Conservation (phyloP, 2,888 invertebrate genomes). For the Stegophylla sp. region DNA sequence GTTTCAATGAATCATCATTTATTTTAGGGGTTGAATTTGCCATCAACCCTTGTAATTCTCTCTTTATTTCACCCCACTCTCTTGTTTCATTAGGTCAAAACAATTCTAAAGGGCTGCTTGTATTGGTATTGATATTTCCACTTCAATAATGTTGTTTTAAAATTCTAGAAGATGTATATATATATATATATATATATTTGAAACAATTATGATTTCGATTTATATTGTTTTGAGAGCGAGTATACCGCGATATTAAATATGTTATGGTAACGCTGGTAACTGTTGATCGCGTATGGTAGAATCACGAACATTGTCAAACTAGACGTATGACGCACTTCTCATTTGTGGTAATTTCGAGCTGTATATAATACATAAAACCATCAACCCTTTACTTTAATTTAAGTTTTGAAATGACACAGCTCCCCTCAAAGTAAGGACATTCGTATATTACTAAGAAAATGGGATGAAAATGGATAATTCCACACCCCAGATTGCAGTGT, state of each 20-base stretch:
- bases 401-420: slow-evolving; percentile 37
- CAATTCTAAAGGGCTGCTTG: background rate
- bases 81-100: slow-evolving; percentile 4
- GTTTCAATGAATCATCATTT: slow-evolving; percentile 51
- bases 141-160: background rate
- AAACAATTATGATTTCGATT: background rate
- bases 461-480: slow-evolving; percentile 42
- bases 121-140: background rate
- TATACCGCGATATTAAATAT: background rate
- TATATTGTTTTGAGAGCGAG: no score
- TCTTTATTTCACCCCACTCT: slow-evolving; percentile 22
- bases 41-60: slow-evolving; percentile 37
- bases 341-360: slow-evolving; percentile 16
- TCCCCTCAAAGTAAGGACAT: slow-evolving; percentile 33
- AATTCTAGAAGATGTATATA: background rate
- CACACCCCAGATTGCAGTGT: slow-evolving; percentile 7
- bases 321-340: slow-evolving; percentile 53
- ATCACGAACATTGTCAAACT: background rate
- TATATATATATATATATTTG: background rate
- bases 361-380: slow-evolving; percentile 11
- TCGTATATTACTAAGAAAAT: slow-evolving; percentile 37
- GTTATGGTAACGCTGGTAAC: no score
- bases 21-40: slow-evolving; percentile 16
- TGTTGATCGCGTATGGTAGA: background rate
- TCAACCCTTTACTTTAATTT: slow-evolving; percentile 55